phyloP scores from a whole-genome alignment of 2,888 invertebrate species.

The Xanthorhoe spadicearia region DNA sequence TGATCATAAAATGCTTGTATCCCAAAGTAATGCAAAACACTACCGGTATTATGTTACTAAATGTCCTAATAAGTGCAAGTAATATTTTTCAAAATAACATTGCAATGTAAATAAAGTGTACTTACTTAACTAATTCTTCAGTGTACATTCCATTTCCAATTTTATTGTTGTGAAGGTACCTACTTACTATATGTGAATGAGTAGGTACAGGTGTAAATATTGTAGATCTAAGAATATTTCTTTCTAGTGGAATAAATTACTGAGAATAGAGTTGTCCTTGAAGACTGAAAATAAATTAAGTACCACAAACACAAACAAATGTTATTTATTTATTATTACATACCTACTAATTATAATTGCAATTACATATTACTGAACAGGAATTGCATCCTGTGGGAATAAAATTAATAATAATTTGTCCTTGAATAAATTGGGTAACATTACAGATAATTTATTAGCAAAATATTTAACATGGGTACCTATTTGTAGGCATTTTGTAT shows the following conservation, averaged over 20 bases:
- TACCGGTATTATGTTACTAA: conserved; percentile 65
- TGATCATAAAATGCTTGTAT: conserved; percentile 57
- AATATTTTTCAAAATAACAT: conserved; percentile 17
- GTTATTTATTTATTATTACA: background rate
- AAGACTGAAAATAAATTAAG: conserved; percentile 18
- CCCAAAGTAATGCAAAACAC: conserved; percentile 61
- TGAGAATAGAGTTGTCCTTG: conserved; percentile 1
- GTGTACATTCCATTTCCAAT: background rate
- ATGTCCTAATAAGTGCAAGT: conserved; percentile 63
- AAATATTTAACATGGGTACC: too few relatives aligned
- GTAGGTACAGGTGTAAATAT: conserved; percentile 3
- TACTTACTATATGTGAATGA: background rate
- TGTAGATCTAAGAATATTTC: background rate
- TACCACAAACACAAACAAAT: background rate
- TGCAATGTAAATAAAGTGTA: conserved; percentile 2
- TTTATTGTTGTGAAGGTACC: too few relatives aligned
- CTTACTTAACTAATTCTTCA: background rate
- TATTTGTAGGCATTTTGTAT: too few relatives aligned
- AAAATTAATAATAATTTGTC: too few relatives aligned
- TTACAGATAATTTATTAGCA: too few relatives aligned
- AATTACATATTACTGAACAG: too few relatives aligned
- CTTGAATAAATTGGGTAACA: too few relatives aligned
- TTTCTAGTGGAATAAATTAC: background rate
- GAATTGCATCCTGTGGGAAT: too few relatives aligned
- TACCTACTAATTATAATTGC: too few relatives aligned